phyloP scores from a whole-genome alignment of 2,888 invertebrate species.

The Drosophila dives region DNA sequence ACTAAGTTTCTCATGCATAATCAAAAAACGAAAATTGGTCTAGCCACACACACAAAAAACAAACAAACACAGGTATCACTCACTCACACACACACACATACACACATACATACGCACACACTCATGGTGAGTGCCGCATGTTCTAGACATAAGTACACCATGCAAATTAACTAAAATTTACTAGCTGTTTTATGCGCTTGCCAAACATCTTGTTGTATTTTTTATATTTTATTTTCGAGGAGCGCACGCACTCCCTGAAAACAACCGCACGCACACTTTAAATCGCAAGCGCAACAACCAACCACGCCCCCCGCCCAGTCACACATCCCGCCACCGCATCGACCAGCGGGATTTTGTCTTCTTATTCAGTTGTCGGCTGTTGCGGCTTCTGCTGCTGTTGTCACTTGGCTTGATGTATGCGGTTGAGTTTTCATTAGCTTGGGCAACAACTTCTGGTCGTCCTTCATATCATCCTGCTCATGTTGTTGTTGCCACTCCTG shows the following conservation, averaged over 20 bases:
- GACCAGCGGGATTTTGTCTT: slow-evolving; percentile 31
- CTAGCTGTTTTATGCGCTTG: slow-evolving; percentile 66
- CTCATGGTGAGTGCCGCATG: slow-evolving; percentile 36
- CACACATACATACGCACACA: slow-evolving; percentile 6
- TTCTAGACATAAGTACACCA: slow-evolving; percentile 77
- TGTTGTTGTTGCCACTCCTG: slow-evolving; percentile 4
- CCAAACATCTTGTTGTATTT: slow-evolving; percentile 57
- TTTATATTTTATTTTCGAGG: neutral
- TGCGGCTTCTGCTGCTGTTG: slow-evolving; percentile 62
- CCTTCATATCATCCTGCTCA: neutral
- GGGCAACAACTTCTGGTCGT: slow-evolving; percentile 11
- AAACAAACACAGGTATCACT: neutral
- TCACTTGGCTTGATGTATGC: slow-evolving; percentile 78
- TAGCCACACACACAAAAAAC: slow-evolving; percentile 33
- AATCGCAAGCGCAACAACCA: neutral
- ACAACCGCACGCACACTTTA: neutral
- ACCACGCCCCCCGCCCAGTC: neutral
- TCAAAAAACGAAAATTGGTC: slow-evolving; percentile 47
- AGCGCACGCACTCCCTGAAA: neutral
- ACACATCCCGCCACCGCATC: neutral
- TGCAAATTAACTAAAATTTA: slow-evolving; percentile 78
- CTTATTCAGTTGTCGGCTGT: slow-evolving; percentile 56
- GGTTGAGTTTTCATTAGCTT: slow-evolving; percentile 74
- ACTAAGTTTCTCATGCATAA: slow-evolving; percentile 46
- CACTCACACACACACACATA: slow-evolving; percentile 4